Evolutionary conservation across 2,797 vertebrate genomes (phyloP).

Genomic region (Mormyrops boulengeri): DNA sequence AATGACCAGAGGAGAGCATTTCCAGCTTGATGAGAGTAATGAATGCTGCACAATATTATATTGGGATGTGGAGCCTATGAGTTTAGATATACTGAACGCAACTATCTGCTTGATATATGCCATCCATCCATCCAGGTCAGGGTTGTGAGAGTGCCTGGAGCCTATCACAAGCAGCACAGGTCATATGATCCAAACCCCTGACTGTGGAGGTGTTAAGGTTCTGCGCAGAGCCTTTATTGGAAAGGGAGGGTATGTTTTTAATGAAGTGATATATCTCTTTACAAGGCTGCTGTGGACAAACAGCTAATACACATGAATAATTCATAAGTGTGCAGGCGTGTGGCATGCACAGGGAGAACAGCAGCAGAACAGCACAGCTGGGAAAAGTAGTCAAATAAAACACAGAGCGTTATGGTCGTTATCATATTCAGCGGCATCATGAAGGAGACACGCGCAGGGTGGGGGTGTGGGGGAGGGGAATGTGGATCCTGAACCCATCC

Average conservation of each 20-base stretch:
- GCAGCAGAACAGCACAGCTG: background rate
- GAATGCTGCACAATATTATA: background rate
- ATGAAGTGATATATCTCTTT: background rate
- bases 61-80: background rate
- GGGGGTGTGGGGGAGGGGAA: background rate
- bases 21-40: background rate
- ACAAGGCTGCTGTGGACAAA: background rate
- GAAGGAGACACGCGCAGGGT: background rate
- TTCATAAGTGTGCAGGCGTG: background rate
- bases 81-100: background rate
- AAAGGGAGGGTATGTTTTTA: background rate
- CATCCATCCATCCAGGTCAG: background rate
- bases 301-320: background rate
- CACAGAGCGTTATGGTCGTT: background rate
- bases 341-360: background rate
- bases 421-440: background rate
- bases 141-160: background rate
- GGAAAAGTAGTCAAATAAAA: constrained; percentile 1
- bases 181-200: background rate
- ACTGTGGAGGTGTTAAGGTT: background rate
- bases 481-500: background rate
- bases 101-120: background rate
- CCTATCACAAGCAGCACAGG: background rate
- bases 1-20: background rate
- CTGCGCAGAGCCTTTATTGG: background rate